These are phyloP conservation scores for human (Homo sapiens) DNA, from an alignment of 2,113 vertebrate species.

Conservation along the genomic window DNA sequence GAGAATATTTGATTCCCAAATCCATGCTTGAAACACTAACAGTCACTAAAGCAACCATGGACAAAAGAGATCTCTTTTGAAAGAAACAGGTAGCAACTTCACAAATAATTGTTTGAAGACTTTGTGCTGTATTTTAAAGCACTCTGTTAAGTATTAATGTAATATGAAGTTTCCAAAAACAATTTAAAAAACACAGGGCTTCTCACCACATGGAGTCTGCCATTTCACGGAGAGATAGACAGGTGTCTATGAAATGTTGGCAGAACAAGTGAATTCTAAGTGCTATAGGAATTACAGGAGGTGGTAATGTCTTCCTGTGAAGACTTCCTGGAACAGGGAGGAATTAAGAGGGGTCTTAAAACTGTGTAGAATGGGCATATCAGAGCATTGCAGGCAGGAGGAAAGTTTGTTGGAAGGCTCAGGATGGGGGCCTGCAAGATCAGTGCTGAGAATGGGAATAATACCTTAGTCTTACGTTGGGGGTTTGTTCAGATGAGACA, in stretches of 20 bases:
- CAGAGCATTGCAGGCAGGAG: background rate
- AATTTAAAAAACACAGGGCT: background rate
- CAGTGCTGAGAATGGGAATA: background rate
- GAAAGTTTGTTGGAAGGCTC: background rate
- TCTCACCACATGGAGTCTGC: background rate
- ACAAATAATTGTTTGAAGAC: background rate
- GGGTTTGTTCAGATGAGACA: background rate
- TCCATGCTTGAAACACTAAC: background rate
- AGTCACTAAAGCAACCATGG: background rate
- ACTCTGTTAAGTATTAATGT: background rate
- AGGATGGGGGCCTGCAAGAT: accelerated
- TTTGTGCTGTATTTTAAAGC: background rate
- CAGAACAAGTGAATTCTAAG: background rate
- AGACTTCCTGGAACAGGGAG: background rate
- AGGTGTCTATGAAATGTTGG: background rate
- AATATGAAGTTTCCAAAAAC: background rate
- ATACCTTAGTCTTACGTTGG: background rate
- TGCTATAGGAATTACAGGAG: background rate
- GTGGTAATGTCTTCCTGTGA: background rate
- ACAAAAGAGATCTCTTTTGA: background rate
- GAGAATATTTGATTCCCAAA: background rate
- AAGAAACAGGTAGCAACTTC: background rate
- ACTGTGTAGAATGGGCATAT: background rate
- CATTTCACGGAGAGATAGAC: background rate
- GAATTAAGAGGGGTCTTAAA: background rate